phyloP scores from a whole-genome alignment of 1,140 invertebrate species.

The Acromyrmex heyeri region DNA sequence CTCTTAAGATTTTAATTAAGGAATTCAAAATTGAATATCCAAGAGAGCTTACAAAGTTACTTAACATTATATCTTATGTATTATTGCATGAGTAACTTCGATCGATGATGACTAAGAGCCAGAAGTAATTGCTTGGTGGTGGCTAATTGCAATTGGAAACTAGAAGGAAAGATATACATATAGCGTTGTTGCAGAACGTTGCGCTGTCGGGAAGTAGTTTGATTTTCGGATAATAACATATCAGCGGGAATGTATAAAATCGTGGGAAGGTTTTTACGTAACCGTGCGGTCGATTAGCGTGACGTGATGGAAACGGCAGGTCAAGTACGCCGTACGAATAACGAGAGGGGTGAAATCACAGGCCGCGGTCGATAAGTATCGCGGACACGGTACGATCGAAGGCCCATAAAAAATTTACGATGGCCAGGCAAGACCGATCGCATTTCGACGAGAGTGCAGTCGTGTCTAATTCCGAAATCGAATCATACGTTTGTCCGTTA shows the following conservation, averaged over 20 bases:
- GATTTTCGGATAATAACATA: constrained; percentile 39
- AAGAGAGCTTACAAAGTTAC: background rate
- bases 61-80: constrained; percentile 1
- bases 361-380: constrained; percentile 30
- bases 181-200: background rate
- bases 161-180: background rate
- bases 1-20: background rate
- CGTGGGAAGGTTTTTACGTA: constrained; percentile 48
- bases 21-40: background rate
- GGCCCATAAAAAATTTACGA: constrained; percentile 35
- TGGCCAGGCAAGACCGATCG: background rate
- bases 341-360: constrained; percentile 26
- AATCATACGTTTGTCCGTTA: background rate
- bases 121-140: constrained; percentile 23
- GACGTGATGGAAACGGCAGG: constrained; percentile 37
- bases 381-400: constrained; percentile 18
- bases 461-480: constrained; percentile 28
- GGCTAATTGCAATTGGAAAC: constrained; percentile 46
- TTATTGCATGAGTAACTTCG: constrained; percentile 29
- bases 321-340: constrained; percentile 40
- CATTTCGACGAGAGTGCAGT: constrained; percentile 6
- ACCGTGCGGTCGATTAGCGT: constrained; percentile 32
- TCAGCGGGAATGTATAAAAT: constrained; percentile 7
- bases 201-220: background rate
- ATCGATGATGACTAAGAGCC: constrained; percentile 48